Evolutionary conservation across 2,113 vertebrate genomes (phyloP).

Genomic region (Mionectes macconnelli): DNA sequence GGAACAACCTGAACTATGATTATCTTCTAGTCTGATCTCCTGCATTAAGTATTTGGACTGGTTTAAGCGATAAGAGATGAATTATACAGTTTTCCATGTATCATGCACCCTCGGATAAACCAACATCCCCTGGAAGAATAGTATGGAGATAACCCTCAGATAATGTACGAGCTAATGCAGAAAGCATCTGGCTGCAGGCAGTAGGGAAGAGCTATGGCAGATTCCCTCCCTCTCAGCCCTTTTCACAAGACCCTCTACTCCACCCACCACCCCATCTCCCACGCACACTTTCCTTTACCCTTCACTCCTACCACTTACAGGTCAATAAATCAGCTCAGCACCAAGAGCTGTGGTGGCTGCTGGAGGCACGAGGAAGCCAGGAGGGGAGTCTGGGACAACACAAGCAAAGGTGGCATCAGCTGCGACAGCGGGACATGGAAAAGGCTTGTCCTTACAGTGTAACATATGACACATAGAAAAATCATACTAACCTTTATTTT

Average conservation of each 20-base stretch:
- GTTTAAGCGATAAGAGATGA: not conserved
- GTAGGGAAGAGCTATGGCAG: not conserved
- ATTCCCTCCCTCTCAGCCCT: not conserved
- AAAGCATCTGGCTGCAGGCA: not conserved
- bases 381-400: not conserved
- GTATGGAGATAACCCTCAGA: not conserved
- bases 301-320: not conserved
- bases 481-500: not conserved
- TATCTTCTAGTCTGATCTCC: slow-evolving; percentile 15
- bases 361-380: fast-evolving
- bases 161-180: not conserved
- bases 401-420: not conserved
- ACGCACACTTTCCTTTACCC: not conserved
- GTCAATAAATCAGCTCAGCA: not conserved
- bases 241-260: not conserved
- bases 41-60: not conserved
- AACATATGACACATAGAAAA: fast-evolving
- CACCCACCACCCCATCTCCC: not conserved
- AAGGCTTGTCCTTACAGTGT: not conserved
- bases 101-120: not conserved
- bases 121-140: not conserved
- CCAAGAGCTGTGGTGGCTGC: not conserved
- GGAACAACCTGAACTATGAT: not conserved
- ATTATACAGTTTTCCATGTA: not conserved
- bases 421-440: not conserved